Evolutionary conservation across 2,888 invertebrate species (phyloP), one percentile per base, ranked within the genome.

Genomic region (Lepidocyrtinus sp.): DNA sequence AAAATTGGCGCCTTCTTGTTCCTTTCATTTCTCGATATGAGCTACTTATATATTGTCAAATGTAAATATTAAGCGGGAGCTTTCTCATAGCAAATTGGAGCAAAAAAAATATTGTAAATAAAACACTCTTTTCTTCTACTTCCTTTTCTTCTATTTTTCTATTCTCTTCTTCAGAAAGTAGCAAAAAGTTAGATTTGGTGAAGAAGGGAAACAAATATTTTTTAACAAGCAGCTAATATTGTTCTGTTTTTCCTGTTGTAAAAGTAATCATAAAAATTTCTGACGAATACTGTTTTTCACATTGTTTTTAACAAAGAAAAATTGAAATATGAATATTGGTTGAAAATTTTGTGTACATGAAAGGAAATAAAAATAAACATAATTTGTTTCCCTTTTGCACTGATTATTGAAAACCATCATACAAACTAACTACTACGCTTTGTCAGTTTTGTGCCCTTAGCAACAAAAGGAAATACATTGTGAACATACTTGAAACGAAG

Each of bases 1-100:
- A 77, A 83, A 83, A 75, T 81, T 81, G 81, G 81, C 81, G 81
- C 75, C 75, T 81, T 81, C 75, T 81, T 81, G 81, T 75, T 81
- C 46, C 68, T 79, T 64, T 74, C 65, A 65, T 73, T 78, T 78
- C 69, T 70, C 70, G 36, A 75, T 75, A 80, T 75, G 75, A 80
- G 75, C 70, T 62, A 75, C 45, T 79, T 70, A 78, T 78, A 50
- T 17, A 73, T 73, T 78, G 46, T 78, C 65, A 61, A 71, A 62
- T 36, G 36, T 17, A 25, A 70, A 69, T 46, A 27, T 17, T n/a
- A 15, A 71, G 71, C 9, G 15, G 24, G 59, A 70, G 73, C 69
- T 79, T 64, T 55, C 59, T 15, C 19, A 62, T 62, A 45, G 50
- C 69, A 79, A 74, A 74, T 69, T 74, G 46, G 71, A 71, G 69